Conservation (phyloP, 2,888 invertebrate species). For the Drosophila paranaensis region DNA sequence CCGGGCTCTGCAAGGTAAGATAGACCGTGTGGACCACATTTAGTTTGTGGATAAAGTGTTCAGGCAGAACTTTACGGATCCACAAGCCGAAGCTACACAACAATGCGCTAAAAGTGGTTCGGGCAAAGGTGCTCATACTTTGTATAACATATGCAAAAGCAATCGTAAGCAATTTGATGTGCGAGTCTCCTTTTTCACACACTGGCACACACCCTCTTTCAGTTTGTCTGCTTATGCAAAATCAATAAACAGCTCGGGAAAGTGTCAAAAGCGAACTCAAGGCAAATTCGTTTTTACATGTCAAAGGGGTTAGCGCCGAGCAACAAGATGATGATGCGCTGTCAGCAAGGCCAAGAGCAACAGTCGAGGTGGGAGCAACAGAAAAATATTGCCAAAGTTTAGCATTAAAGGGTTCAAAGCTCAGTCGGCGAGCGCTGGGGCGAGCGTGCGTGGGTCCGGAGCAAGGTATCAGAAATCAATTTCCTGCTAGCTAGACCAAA, state of each 20-base stretch:
- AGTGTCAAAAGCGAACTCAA: slow-evolving; percentile 38
- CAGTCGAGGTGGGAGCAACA: not conserved
- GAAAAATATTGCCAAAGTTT: slow-evolving; percentile 37
- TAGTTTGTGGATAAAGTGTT: slow-evolving; percentile 25
- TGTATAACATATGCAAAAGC: slow-evolving; percentile 43
- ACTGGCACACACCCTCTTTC: not conserved
- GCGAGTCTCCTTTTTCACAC: slow-evolving; percentile 48
- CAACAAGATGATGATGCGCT: slow-evolving; percentile 43
- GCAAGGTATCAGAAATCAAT: slow-evolving; percentile 73
- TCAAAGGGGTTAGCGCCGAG: slow-evolving; percentile 72
- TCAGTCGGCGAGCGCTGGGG: slow-evolving; percentile 4
- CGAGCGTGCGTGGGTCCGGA: not conserved
- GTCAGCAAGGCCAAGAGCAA: slow-evolving; percentile 18
- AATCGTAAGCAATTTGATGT: slow-evolving; percentile 46
- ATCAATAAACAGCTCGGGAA: slow-evolving; percentile 58
- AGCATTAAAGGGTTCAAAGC: slow-evolving; percentile 34
- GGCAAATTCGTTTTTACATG: slow-evolving; percentile 50
- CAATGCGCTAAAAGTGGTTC: not conserved
- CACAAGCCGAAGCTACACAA: not conserved
- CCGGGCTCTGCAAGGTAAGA: slow-evolving; percentile 2
- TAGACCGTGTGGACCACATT: slow-evolving; percentile 30
- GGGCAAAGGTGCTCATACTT: slow-evolving; percentile 35
- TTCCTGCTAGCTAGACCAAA: slow-evolving; percentile 66
- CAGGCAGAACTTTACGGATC: slow-evolving; percentile 6
- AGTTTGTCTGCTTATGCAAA: slow-evolving; percentile 58